Evolutionary conservation across 2,888 invertebrate genomes (phyloP).

Genomic region (Baronia brevicornis): DNA sequence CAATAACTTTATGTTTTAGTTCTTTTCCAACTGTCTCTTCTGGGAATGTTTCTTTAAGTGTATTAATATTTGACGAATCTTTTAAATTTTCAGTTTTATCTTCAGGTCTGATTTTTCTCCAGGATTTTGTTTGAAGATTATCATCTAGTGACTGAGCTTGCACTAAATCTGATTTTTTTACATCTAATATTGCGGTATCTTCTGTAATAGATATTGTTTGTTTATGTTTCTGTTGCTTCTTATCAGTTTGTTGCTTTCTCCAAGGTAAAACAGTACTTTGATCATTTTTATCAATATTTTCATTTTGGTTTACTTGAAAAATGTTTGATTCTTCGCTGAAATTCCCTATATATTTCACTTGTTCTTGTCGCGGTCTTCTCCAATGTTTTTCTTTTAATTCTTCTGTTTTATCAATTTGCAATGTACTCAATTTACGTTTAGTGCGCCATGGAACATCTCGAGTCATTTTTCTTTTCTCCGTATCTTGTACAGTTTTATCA

Average conservation of each 20-base stretch:
- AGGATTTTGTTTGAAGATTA: slow-evolving; percentile 17
- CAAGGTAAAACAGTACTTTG: too few relatives aligned
- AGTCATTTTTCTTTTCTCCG: slow-evolving; percentile 37
- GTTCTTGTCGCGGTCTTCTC: slow-evolving; percentile 30
- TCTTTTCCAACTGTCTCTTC: slow-evolving; percentile 17
- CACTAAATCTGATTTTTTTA: slow-evolving; percentile 4
- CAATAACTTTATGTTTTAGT: slow-evolving; percentile 9
- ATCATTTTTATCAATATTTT: too few relatives aligned
- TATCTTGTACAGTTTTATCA: slow-evolving; percentile 41
- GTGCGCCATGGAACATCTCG: slow-evolving; percentile 54
- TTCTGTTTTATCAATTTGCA: slow-evolving; percentile 22
- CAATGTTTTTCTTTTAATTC: slow-evolving; percentile 32
- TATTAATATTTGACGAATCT: slow-evolving; percentile 10
- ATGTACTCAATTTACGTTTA: slow-evolving; percentile 25
- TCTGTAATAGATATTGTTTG: slow-evolving; percentile 13
- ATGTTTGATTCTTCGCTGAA: slow-evolving; percentile 21
- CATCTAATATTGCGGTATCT: slow-evolving; percentile 14
- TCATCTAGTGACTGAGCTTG: slow-evolving; percentile 1
- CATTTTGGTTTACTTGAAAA: slow-evolving; percentile 22
- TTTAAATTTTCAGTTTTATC: slow-evolving; percentile 21
- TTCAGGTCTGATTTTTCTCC: slow-evolving; percentile 17
- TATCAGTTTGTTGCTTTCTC: slow-evolving; percentile 32
- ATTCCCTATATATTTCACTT: slow-evolving; percentile 17
- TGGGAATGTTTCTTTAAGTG: slow-evolving; percentile 10
- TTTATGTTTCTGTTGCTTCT: slow-evolving; percentile 7